Conservation (phyloP, 1,140 invertebrate genomes). For the Drosophila subobscura region DNA sequence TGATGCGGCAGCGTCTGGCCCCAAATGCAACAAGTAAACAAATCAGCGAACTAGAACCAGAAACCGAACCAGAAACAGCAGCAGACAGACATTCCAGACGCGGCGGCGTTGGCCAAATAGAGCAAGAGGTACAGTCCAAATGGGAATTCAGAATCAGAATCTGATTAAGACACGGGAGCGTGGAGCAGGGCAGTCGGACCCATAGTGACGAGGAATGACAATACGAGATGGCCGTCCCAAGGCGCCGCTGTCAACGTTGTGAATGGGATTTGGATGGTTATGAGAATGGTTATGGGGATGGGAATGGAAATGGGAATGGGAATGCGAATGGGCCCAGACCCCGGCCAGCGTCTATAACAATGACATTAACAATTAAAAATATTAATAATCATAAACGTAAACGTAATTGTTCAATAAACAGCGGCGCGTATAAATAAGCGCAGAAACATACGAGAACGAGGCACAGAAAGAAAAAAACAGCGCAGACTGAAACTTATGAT, state of each 20-base stretch:
- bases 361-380: constrained; percentile 80
- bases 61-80: constrained; percentile 29
- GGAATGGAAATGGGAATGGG: constrained; percentile 41
- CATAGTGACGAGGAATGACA: constrained; percentile 12
- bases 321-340: constrained; percentile 31
- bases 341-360: constrained; percentile 67
- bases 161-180: no score
- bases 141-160: constrained; percentile 6
- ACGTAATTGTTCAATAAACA: constrained; percentile 80
- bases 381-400: constrained; percentile 80
- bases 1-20: constrained; percentile 39
- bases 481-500: constrained; percentile 76
- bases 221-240: constrained; percentile 24
- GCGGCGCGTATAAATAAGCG: constrained; percentile 72
- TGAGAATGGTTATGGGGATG: constrained; percentile 32
- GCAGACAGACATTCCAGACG: constrained; percentile 47
- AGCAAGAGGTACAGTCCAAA: constrained; percentile 15
- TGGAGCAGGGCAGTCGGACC: no score
- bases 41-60: constrained; percentile 22
- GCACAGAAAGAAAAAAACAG: constrained; percentile 51
- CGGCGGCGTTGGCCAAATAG: constrained; percentile 49
- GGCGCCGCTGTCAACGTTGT: constrained; percentile 41
- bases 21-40: constrained; percentile 15
- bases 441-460: constrained; percentile 67
- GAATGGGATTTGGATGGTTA: constrained; percentile 27